Percentiles rank a stretch among this genome's conserved stretches.
Evolutionary conservation across 2,797 vertebrate genomes (phyloP).

Genomic region (Lycodopsis pacificus): DNA sequence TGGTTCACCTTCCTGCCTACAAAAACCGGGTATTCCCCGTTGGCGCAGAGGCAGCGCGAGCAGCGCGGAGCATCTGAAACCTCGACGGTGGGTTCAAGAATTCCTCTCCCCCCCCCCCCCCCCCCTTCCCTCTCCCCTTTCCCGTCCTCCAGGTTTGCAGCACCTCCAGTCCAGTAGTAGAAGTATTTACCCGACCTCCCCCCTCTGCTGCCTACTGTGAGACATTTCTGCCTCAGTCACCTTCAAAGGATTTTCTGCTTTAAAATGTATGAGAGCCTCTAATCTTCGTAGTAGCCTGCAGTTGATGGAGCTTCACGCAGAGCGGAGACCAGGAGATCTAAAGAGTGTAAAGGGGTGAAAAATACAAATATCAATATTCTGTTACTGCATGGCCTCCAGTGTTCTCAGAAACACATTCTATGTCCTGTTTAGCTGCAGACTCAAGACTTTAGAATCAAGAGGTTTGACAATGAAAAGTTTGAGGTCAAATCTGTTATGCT

Average conservation of each 20-base stretch:
- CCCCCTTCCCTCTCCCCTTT: too few species aligned
- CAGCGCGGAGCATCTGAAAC: background rate
- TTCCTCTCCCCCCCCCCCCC: background rate
- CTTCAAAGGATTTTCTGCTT: background rate
- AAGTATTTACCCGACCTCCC: background rate
- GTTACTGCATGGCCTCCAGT: too few species aligned
- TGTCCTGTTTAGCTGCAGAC: too few species aligned
- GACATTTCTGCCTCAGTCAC: background rate
- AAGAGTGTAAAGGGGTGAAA: too few species aligned
- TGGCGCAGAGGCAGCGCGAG: background rate
- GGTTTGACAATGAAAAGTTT: too few species aligned
- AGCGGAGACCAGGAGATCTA: too few species aligned
- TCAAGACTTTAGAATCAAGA: too few species aligned
- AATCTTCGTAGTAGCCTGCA: background rate
- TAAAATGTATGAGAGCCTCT: background rate
- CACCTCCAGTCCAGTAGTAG: background rate
- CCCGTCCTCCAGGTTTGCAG: background rate
- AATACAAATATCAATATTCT: too few species aligned
- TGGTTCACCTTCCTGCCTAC: background rate
- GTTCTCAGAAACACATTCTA: too few species aligned
- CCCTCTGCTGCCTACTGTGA: background rate
- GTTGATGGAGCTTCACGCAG: background rate
- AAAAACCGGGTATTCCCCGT: background rate
- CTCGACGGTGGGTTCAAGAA: background rate
- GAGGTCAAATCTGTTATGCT: too few species aligned